A percentile compares a stretch with the other conserved stretches of the same genome.
phyloP scores from a whole-genome alignment of 2,888 invertebrate species.

The Polyommatus iphigenia region DNA sequence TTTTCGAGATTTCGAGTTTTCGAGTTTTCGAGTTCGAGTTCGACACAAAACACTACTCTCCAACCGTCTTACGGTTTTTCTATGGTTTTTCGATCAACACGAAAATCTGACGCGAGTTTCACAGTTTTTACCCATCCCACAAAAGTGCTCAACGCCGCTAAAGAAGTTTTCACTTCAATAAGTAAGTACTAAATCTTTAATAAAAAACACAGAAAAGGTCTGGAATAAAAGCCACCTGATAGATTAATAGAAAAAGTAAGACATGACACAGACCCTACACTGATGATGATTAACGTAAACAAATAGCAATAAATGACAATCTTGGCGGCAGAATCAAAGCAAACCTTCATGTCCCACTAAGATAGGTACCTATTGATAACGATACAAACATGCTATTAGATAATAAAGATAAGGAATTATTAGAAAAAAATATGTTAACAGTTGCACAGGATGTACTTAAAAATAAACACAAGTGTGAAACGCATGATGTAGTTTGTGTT shows the following conservation, averaged over 20 bases:
- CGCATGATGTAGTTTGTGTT: not conserved
- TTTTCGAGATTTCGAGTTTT: no score
- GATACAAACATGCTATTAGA: slow-evolving; percentile 8
- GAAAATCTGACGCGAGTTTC: no score
- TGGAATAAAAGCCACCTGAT: not conserved
- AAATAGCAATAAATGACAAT: slow-evolving; percentile 10
- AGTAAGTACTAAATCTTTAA: not conserved
- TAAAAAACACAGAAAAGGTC: not conserved
- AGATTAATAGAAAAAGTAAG: not conserved
- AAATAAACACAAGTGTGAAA: not conserved
- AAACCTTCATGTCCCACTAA: slow-evolving; percentile 20
- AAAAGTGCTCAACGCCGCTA: no score
- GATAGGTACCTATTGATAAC: slow-evolving; percentile 25
- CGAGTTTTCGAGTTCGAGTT: no score
- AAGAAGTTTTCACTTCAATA: no score
- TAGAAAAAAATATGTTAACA: slow-evolving; percentile 14
- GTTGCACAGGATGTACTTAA: not conserved
- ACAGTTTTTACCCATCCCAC: no score
- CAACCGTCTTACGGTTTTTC: no score
- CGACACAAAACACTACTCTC: no score
- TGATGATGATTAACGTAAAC: slow-evolving; percentile 13
- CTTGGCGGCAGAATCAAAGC: slow-evolving; percentile 15
- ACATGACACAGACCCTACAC: not conserved
- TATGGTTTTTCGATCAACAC: no score
- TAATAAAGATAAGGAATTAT: slow-evolving; percentile 23